Evolutionary conservation across 2,113 vertebrate genomes (phyloP), one percentile per base, ranked within the genome.

Genomic region (Sinocyclocheilus rhinocerous): DNA sequence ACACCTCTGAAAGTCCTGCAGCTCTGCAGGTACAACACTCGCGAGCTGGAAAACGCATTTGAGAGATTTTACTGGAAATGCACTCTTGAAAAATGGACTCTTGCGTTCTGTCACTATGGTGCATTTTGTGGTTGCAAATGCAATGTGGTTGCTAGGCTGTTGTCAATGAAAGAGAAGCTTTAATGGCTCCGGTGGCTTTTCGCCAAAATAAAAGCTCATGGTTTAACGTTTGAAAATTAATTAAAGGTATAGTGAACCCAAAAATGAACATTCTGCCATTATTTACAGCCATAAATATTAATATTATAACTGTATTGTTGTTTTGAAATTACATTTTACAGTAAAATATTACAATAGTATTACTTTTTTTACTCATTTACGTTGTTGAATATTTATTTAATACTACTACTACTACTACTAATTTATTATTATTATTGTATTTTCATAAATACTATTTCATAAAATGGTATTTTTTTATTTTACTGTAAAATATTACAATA

Each of bases 1-100:
- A 42, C 33, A 48, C 86, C 57, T 77, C 83, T 82, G 8, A 55
- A 52, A 73, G 70, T 73, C 70, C 36, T 73, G 70, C 70, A 73
- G 70, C 36, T 42, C 36, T 69, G 65, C 70, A n/a, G 36, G 70
- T 69, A 69, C 65, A 69, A 16, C 26, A 16, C 65, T 16, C 4
- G 13, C 55, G 15, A 26, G 16, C 65, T 67, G 26, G 33, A 11
- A 72, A 72, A 72, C 1, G 20, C 70, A 6, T 73, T 73, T 42
- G 69, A 42, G 36, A 72, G 20, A n/a, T 72, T 42, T 70, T 18
- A 70, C 20, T 70, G 33, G 67, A 36, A 70, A 20, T 4, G 67
- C 16, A 22, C 16, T 3, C 29, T 33, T 33, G 29, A 33, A 33
- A 33, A 33, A 33, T 33, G 29, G 9, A 18, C 33, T 39, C 33